These are phyloP conservation scores for Andrena hattorfiana DNA, from an alignment of 2,888 invertebrate species.

Conservation along the genomic window DNA sequence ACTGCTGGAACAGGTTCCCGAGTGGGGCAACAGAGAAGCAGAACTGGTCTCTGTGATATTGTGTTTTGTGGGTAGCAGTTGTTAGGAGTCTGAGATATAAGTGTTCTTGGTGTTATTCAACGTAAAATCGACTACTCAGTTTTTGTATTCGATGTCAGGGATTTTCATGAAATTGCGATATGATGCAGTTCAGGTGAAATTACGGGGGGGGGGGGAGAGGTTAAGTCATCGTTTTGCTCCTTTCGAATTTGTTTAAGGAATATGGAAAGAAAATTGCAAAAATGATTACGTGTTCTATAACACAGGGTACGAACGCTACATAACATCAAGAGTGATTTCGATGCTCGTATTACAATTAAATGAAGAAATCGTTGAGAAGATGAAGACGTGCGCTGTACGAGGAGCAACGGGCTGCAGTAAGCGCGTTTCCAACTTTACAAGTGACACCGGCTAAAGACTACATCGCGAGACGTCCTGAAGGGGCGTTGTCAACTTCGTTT, in stretches of 20 bases:
- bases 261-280: too few relatives aligned
- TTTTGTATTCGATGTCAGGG: too few relatives aligned
- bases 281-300: not conserved
- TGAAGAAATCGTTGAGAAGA: slow-evolving; percentile 29
- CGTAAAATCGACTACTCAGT: too few relatives aligned
- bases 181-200: too few relatives aligned
- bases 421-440: slow-evolving; percentile 48
- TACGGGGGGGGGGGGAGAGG: too few relatives aligned
- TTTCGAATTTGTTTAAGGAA: too few relatives aligned
- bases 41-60: not conserved
- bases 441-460: slow-evolving; percentile 43
- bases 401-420: slow-evolving; percentile 16
- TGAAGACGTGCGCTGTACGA: slow-evolving; percentile 14
- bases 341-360: slow-evolving; percentile 25
- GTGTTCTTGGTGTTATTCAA: too few relatives aligned
- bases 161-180: too few relatives aligned
- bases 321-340: not conserved
- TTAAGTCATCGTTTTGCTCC: too few relatives aligned
- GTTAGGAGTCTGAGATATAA: too few relatives aligned
- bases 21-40: not conserved
- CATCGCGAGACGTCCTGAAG: slow-evolving; percentile 37
- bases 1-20: not conserved
- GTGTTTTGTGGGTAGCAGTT: not conserved
- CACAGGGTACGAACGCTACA: slow-evolving; percentile 4
- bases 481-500: slow-evolving; percentile 47